Conservation (phyloP, 2,797 vertebrate genomes). For the Acanthis flammea region DNA sequence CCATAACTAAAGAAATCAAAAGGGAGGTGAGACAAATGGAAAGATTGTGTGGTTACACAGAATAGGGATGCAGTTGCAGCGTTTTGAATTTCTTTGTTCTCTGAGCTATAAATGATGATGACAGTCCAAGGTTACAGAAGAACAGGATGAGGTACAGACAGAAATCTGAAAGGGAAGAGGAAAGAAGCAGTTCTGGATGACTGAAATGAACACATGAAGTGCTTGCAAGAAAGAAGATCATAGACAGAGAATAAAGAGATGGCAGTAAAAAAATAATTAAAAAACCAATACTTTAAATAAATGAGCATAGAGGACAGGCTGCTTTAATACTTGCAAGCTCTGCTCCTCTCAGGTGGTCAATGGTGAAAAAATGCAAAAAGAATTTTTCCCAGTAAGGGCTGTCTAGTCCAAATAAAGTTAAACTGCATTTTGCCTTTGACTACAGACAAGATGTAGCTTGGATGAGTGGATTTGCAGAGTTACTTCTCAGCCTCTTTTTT, state of each 20-base stretch:
- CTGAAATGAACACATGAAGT: not conserved
- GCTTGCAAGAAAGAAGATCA: not conserved
- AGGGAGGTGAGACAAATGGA: not conserved
- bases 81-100: not conserved
- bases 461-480: not conserved
- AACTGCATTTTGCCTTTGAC: not conserved
- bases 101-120: not conserved
- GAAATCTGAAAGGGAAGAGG: not conserved
- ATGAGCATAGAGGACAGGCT: not conserved
- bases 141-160: not conserved
- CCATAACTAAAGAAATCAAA: not conserved
- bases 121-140: not conserved
- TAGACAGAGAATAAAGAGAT: not conserved
- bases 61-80: not conserved
- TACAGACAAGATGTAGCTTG: not conserved
- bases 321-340: not conserved
- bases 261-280: not conserved
- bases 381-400: not conserved
- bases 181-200: not conserved
- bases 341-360: not conserved
- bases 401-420: not conserved
- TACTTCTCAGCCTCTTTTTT: not conserved
- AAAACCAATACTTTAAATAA: not conserved
- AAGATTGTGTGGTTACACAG: not conserved
- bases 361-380: not conserved